Percentiles rank a stretch among this genome's conserved stretches.
Conservation (phyloP, 2,888 invertebrate genomes). For the Acanthopleura granulata region DNA sequence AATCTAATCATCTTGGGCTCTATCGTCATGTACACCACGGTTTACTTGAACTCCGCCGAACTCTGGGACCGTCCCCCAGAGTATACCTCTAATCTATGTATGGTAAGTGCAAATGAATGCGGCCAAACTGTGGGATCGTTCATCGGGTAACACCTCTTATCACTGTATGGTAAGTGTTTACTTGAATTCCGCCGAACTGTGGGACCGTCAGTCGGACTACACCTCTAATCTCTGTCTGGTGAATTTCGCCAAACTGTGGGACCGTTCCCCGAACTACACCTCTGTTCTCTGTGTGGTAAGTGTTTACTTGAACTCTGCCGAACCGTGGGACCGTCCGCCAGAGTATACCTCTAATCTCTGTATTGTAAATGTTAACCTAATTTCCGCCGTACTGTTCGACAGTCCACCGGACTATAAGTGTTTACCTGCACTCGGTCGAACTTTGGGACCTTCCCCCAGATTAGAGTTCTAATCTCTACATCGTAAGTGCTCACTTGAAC, state of each 20-base stretch:
- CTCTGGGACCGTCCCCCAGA: constrained; percentile 20
- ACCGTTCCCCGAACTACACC: too few relatives aligned
- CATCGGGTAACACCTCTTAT: too few relatives aligned
- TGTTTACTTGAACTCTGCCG: constrained; percentile 38
- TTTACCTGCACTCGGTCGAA: constrained; percentile 36
- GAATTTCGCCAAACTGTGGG: constrained; percentile 20
- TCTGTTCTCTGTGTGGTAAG: too few relatives aligned
- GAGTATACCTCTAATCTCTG: constrained; percentile 23
- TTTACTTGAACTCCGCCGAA: constrained; percentile 37
- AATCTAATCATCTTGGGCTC: constrained; percentile 55
- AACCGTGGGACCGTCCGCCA: constrained; percentile 22
- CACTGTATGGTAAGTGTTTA: constrained; percentile 28
- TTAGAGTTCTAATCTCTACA: constrained; percentile 21
- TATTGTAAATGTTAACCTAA: constrained; percentile 22
- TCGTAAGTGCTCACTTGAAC: too few relatives aligned
- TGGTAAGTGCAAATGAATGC: constrained; percentile 21
- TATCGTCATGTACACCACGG: constrained; percentile 46
- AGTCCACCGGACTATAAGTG: not conserved
- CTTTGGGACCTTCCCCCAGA: constrained; percentile 19
- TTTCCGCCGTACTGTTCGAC: too few relatives aligned
- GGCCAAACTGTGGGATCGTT: too few relatives aligned
- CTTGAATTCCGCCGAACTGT: constrained; percentile 27
- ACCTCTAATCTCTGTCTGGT: too few relatives aligned
- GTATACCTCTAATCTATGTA: constrained; percentile 23
- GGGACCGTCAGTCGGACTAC: too few relatives aligned